Conservation (phyloP, 2,113 vertebrate species). For the Telmatochromis brachygnathus region DNA sequence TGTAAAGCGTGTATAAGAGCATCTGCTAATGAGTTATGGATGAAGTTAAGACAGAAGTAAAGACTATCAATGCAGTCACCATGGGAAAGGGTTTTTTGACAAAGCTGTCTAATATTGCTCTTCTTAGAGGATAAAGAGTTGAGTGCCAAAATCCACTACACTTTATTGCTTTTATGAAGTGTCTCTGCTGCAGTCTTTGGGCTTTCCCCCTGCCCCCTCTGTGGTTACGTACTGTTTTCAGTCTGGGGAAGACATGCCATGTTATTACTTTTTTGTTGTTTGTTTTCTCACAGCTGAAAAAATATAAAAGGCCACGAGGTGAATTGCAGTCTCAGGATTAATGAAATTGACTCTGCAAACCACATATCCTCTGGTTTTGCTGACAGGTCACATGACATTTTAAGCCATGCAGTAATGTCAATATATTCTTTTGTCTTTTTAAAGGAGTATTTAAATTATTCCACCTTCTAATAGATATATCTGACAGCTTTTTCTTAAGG, state of each 20-base stretch:
- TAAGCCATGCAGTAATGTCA: background rate
- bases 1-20: background rate
- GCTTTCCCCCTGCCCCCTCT: background rate
- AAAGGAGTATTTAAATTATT: background rate
- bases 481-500: background rate
- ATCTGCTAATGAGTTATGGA: background rate
- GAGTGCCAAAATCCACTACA: conserved; percentile 34
- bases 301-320: background rate
- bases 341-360: background rate
- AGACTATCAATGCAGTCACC: background rate
- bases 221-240: background rate
- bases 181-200: background rate
- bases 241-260: background rate
- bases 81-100: conserved; percentile 31
- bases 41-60: background rate
- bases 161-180: conserved; percentile 52
- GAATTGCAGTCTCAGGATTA: background rate
- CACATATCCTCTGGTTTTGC: background rate
- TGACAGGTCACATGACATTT: background rate
- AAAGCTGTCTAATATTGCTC: conserved; percentile 41
- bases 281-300: conserved; percentile 28
- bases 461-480: background rate
- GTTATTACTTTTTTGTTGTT: conserved; percentile 4
- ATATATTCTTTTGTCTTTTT: background rate
- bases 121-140: conserved; percentile 23